These are phyloP conservation scores for Neostethus bicornis DNA, from an alignment of 2,797 vertebrate genomes.

Conservation along the genomic window DNA sequence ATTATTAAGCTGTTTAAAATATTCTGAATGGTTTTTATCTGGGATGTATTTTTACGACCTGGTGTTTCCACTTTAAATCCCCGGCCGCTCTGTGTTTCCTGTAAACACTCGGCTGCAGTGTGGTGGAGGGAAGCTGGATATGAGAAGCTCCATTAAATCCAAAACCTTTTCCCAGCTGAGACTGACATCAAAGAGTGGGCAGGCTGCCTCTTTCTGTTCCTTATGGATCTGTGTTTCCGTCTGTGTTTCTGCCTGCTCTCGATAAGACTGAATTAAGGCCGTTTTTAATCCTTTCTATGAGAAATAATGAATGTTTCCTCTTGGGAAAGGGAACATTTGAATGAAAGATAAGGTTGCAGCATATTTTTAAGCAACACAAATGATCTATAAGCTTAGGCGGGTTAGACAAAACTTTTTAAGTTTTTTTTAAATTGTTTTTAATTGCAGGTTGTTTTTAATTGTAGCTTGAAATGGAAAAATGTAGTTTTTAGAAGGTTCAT, in stretches of 20 bases:
- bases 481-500: background rate
- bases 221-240: constrained; percentile 23
- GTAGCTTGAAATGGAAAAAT: background rate
- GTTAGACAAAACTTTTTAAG: no score
- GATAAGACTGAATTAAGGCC: constrained; percentile 19
- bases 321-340: background rate
- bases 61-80: constrained; percentile 8
- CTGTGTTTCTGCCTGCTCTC: constrained; percentile 3
- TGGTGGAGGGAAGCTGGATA: constrained; percentile 1
- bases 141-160: constrained; percentile 36
- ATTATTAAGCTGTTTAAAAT: constrained; percentile 16
- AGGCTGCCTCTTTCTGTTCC: constrained; percentile 18
- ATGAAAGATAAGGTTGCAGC: background rate
- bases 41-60: constrained; percentile 3
- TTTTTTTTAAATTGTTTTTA: background rate
- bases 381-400: no score
- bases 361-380: background rate
- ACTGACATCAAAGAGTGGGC: constrained; percentile 41
- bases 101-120: constrained; percentile 11
- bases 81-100: constrained; percentile 18
- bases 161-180: constrained; percentile 41
- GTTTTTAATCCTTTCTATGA: constrained; percentile 11
- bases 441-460: no score
- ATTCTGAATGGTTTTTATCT: background rate
- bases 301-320: constrained; percentile 7